These are phyloP conservation scores for Syrrhaptes paradoxus DNA, from an alignment of 2,113 vertebrate species.

Conservation along the genomic window DNA sequence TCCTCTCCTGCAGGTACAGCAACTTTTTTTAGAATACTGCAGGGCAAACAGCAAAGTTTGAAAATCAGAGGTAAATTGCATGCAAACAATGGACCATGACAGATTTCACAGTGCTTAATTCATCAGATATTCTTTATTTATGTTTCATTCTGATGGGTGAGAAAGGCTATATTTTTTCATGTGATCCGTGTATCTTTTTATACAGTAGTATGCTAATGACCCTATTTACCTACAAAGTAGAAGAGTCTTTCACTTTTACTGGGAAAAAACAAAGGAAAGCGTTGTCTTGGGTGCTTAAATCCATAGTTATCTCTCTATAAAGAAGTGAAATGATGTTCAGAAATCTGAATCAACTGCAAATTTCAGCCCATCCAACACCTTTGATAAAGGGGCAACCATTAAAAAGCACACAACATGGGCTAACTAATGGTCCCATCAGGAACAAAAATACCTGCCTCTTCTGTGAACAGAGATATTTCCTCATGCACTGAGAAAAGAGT, in stretches of 20 bases:
- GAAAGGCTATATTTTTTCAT: background rate
- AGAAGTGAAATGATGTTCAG: background rate
- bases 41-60: background rate
- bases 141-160: background rate
- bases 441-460: background rate
- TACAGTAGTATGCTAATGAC: background rate
- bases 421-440: background rate
- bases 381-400: background rate
- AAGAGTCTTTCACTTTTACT: background rate
- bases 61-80: background rate
- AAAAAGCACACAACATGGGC: background rate
- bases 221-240: background rate
- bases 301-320: background rate
- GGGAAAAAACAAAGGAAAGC: background rate
- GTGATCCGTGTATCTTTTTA: background rate
- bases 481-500: background rate
- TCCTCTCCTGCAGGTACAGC: background rate
- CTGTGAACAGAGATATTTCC: background rate
- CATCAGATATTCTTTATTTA: background rate
- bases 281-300: background rate
- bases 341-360: background rate
- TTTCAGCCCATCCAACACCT: background rate
- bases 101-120: background rate
- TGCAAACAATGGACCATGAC: background rate
- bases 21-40: conserved; percentile 21